Percentiles rank a stretch among this genome's conserved stretches.
phyloP scores from a whole-genome alignment of 1,140 invertebrate species.

The Calycopis cecrops region DNA sequence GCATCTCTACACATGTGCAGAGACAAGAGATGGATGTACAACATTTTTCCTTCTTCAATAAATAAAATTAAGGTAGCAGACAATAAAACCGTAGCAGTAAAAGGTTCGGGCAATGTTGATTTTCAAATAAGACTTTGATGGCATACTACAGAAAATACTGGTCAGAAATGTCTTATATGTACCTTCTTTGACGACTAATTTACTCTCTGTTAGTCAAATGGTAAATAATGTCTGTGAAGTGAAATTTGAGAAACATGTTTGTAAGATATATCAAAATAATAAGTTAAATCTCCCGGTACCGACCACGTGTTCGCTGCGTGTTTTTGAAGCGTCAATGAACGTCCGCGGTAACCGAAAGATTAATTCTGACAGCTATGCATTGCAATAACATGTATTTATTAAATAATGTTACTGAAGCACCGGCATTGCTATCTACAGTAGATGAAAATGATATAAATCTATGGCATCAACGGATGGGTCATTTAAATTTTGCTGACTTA shows the following conservation, averaged over 20 bases:
- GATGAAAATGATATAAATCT: conserved; percentile 16
- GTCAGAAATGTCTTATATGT: conserved; percentile 11
- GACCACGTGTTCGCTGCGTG: no score
- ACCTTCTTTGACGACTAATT: conserved; percentile 8
- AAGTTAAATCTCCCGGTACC: no score
- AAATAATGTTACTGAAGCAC: conserved; percentile 13
- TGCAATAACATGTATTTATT: conserved; percentile 15
- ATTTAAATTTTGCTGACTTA: conserved; percentile 7
- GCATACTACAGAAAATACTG: conserved; percentile 7
- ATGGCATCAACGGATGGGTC: conserved; percentile 15
- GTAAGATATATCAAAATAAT: conserved; percentile 16
- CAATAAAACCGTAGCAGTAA: conserved; percentile 9
- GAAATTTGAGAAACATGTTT: conserved; percentile 8
- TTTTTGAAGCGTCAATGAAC: no score
- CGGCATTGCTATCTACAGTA: conserved; percentile 11
- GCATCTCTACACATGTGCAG: conserved; percentile 11
- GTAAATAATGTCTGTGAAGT: conserved; percentile 15
- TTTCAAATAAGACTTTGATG: conserved; percentile 11
- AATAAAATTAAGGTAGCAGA: conserved; percentile 13
- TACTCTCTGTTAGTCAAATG: conserved; percentile 15
- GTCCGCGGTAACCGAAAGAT: no score
- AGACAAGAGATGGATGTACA: conserved; percentile 14
- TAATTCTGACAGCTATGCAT: conserved; percentile 11
- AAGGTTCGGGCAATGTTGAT: conserved; percentile 10
- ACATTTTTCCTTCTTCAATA: conserved; percentile 4